Evolutionary conservation across 1,140 invertebrate species (phyloP), one percentile per base, ranked within the genome.

Genomic region (Ceratosolen fusciceps): DNA sequence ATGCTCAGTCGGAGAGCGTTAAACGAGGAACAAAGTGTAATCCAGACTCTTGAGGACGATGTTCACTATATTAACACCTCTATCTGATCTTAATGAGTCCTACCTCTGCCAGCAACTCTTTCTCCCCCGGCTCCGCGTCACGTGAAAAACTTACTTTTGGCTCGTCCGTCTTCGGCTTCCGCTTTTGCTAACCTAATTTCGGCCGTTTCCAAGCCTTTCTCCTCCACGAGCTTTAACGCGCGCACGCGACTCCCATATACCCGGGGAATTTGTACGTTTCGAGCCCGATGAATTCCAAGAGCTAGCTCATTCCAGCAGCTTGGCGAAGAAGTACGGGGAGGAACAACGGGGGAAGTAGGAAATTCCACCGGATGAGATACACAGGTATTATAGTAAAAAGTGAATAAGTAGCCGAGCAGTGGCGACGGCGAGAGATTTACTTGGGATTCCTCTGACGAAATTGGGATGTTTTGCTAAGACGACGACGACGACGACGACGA

Each of bases 31-130:
- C 24, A 16, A 65, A 39, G 65, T 47, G 47, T 67, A 75, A 75
- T 75, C 73, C 52, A 67, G 49, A 73, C n/a, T 72, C 21, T 26
- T 26, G 34, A 67, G 67, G 34, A 39, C 21, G 31, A 74, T 73
- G 19, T 54, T 79, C 70, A 58, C 58, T 79, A 58, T 79, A 74
- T 79, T 79, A 79, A 79, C 71, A 74, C 71, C 71, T 74, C 47
- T n/a, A 49, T 47, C 26, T 24, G 24, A 70, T 8, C 65, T 70
- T 70, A 75, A 80, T 80, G 72, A 80, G 74, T 70, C 78, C n/a
- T n/a, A n/a, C n/a, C 71, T 81, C 77, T 74, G 60, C 2, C 19
- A 70, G n/a, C n/a, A 52, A n/a, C 26, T 68, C 21, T 21, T 29
- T 49, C 73, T 68, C 49, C 65, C 2, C n/a, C n/a, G n/a, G 12